Conservation (phyloP, 2,797 vertebrate species). For the Paedocypris micromegethes region DNA sequence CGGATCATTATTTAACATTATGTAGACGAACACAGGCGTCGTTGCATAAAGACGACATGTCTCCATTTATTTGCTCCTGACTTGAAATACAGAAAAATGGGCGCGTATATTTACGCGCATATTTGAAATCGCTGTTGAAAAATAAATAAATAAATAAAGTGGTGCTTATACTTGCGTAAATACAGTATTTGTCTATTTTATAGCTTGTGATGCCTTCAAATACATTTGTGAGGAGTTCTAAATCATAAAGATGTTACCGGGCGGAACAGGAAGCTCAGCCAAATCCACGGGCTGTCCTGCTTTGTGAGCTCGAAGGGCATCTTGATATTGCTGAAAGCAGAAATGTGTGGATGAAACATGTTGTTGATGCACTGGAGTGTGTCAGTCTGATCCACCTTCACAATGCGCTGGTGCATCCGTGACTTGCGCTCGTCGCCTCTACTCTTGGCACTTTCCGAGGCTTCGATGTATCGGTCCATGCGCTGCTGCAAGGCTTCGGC, state of each 20-base stretch:
- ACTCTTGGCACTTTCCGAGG: slow-evolving; percentile 77
- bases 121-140: no score
- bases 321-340: slow-evolving; percentile 83
- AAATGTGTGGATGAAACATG: slow-evolving; percentile 8
- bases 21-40: no score
- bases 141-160: no score
- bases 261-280: slow-evolving; percentile 80
- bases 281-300: slow-evolving; percentile 76
- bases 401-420: slow-evolving; percentile 87
- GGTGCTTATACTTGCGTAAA: no score
- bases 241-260: slow-evolving; percentile 64
- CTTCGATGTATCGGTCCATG: slow-evolving; percentile 80
- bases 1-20: no score
- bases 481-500: slow-evolving; percentile 84
- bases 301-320: slow-evolving; percentile 80
- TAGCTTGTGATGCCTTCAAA: no score
- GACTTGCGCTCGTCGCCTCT: slow-evolving; percentile 86
- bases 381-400: slow-evolving; percentile 68
- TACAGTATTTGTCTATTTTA: no score
- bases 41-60: no score
- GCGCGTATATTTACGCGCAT: no score
- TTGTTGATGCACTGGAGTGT: background rate
- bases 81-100: no score
- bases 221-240: no score
- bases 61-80: no score